Conservation (phyloP, 2,113 vertebrate genomes). For the Osmerus eperlanus region DNA sequence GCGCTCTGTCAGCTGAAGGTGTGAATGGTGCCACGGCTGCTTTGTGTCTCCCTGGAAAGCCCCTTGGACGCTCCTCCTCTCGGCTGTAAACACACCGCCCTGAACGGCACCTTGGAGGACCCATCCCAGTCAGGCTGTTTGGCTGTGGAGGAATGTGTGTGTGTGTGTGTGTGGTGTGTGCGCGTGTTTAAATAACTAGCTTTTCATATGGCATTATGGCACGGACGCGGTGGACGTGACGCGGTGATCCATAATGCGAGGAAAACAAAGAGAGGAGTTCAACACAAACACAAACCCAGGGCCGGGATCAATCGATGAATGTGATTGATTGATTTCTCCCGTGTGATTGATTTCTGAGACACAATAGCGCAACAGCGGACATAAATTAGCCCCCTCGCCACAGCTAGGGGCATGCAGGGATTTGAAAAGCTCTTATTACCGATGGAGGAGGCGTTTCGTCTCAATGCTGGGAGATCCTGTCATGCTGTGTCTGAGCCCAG, state of each 20-base stretch:
- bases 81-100: slow-evolving; percentile 24
- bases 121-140: slow-evolving; percentile 8
- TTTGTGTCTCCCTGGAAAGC: slow-evolving; percentile 85
- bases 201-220: slow-evolving; percentile 10
- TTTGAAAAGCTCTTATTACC: slow-evolving; percentile 75
- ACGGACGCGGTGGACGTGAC: neutral
- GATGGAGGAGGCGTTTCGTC: slow-evolving; percentile 70
- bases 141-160: too few species aligned
- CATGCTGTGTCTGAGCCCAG: slow-evolving; percentile 69
- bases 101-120: slow-evolving; percentile 21
- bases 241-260: too few species aligned
- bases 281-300: too few species aligned
- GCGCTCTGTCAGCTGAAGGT: slow-evolving; percentile 90
- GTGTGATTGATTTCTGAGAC: slow-evolving; percentile 14
- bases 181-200: too few species aligned
- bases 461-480: slow-evolving; percentile 74
- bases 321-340: slow-evolving; percentile 34
- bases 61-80: slow-evolving; percentile 65
- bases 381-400: slow-evolving; percentile 41
- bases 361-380: slow-evolving; percentile 51
- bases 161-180: too few species aligned
- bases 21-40: slow-evolving; percentile 83
- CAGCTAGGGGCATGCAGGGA: slow-evolving; percentile 19
- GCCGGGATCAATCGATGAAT: slow-evolving; percentile 63
- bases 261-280: too few species aligned